Evolutionary conservation across 2,113 vertebrate genomes (phyloP).

Genomic region (Fregetta grallaria): DNA sequence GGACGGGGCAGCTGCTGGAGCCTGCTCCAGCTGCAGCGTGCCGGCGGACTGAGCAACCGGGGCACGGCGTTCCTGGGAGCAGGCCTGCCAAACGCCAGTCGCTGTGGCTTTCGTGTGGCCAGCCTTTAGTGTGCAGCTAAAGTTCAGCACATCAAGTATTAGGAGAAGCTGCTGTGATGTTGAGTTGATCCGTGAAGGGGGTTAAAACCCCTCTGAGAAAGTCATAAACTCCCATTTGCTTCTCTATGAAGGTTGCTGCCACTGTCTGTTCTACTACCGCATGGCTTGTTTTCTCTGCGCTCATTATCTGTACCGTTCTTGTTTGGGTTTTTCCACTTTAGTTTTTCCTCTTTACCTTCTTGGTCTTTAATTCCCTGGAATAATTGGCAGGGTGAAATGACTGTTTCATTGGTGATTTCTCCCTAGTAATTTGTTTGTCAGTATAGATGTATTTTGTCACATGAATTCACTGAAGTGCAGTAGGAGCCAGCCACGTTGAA

Average conservation of each 20-base stretch:
- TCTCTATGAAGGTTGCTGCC: not conserved
- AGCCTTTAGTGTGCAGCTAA: not conserved
- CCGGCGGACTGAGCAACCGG: not conserved
- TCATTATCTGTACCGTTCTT: not conserved
- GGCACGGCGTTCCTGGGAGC: rapidly evolving
- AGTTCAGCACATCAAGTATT: not conserved
- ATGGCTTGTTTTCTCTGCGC: not conserved
- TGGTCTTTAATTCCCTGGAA: not conserved
- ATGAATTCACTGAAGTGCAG: not conserved
- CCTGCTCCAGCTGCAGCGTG: not conserved
- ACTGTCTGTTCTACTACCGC: rapidly evolving
- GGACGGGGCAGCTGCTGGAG: not conserved
- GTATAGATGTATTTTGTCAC: not conserved
- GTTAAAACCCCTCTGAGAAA: not conserved
- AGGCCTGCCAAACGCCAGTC: not conserved
- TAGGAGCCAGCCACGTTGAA: not conserved
- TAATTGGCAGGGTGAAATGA: not conserved
- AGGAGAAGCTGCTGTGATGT: not conserved
- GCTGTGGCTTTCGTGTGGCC: not conserved
- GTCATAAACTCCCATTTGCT: not conserved
- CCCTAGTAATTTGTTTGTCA: not conserved
- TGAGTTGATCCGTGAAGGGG: not conserved
- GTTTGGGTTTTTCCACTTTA: not conserved
- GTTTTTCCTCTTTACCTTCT: not conserved
- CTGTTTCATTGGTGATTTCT: not conserved